Evolutionary conservation across 2,797 vertebrate genomes (phyloP), one percentile per base, ranked within the genome.

Genomic region (Pterois miles): DNA sequence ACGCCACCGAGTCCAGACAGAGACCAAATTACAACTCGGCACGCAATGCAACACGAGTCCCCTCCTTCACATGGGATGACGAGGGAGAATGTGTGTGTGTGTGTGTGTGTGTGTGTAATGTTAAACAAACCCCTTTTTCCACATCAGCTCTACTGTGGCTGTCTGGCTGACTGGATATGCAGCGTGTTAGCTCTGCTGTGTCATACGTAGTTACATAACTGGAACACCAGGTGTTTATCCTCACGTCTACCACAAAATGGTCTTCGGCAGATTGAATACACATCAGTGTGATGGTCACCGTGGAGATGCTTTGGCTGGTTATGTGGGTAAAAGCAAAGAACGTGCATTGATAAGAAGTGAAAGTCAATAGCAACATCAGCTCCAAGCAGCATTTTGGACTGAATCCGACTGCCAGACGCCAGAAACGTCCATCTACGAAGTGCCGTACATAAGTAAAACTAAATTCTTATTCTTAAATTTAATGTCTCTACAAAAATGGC

Each of bases 41-140:
- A 92, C 86, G 86, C 87, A 83, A 89, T 59, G 78, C 80, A 91
- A 89, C 79, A 81, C 12, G 66, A 90, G 72, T 74, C 83, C 48
- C 27, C 57, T 71, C 69, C 80, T 77, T 72, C 20, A 40, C 31
- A 56, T 29, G 56, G 48, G 36, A 70, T 27, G 56, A 58, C 2
- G 3, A 56, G 56, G 50, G 48, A 18, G 23, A 36, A 23, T 4
- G 18, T 2, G 69, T 2, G 63, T 27, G 56, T 31, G 43, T 59
- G 20, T n/a, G 36, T 33, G 31, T 16, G 43, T 59, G 53, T 43
- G 34, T 58, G 54, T 27, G 12, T 73, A 52, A 72, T 52, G 64
- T 72, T 77, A 74, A 82, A 80, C 58, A 83, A 83, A 76, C 34
- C 68, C 0, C 50, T 38, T 57, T 38, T 63, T 46, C 68, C 69